Percentiles rank a stretch among this genome's conserved stretches.
These are phyloP conservation scores for Protophormia terraenovae DNA, from an alignment of 2,888 invertebrate genomes.

Conservation along the genomic window DNA sequence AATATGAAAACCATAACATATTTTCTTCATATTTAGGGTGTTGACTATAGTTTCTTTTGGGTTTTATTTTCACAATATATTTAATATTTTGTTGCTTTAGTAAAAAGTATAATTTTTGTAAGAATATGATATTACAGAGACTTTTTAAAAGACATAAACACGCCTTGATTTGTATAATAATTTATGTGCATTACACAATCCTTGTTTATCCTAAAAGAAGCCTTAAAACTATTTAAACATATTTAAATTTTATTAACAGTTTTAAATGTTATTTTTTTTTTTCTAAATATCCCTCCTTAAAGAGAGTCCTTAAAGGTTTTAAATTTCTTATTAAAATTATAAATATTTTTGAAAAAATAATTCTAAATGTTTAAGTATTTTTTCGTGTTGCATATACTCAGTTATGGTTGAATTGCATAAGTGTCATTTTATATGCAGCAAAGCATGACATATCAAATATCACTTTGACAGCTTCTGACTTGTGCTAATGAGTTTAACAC, in stretches of 20 bases:
- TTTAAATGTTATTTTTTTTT: too few species aligned
- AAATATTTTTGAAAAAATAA: conserved; percentile 6
- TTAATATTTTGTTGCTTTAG: conserved; percentile 13
- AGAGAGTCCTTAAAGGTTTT: conserved; percentile 44
- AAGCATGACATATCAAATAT: conserved; percentile 62
- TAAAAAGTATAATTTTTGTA: conserved; percentile 2
- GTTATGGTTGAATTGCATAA: conserved; percentile 55
- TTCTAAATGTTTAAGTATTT: not conserved
- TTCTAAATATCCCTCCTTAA: not conserved
- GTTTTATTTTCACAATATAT: conserved; percentile 16
- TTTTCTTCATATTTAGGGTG: conserved; percentile 37
- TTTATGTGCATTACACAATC: conserved; percentile 48
- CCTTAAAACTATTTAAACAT: conserved; percentile 55
- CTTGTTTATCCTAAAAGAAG: conserved; percentile 45
- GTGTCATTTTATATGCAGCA: conserved; percentile 57
- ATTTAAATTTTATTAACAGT: too few species aligned
- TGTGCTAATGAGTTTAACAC: conserved; percentile 67
- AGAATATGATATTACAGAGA: conserved; percentile 29
- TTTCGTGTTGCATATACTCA: not conserved
- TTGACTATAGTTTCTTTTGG: conserved; percentile 37
- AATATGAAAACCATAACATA: not conserved
- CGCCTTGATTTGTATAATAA: conserved; percentile 58
- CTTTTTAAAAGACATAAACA: conserved; percentile 53
- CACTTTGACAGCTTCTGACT: conserved; percentile 65
- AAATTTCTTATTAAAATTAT: conserved; percentile 50